These are phyloP conservation scores for Aethina tumida DNA, from an alignment of 1,140 invertebrate species.

Conservation along the genomic window DNA sequence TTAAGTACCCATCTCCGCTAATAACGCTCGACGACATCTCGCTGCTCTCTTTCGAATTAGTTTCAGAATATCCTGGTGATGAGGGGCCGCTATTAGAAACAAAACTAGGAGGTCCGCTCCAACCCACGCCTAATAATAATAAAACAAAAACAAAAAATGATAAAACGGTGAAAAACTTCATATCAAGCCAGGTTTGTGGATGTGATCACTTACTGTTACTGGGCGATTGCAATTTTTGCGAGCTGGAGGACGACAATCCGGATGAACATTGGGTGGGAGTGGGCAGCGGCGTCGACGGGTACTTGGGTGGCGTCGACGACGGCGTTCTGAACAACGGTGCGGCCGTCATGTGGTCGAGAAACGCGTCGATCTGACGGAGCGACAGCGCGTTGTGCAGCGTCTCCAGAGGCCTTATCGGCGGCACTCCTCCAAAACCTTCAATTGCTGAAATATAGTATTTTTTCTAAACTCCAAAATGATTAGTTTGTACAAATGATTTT, in stretches of 20 bases:
- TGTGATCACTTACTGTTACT: constrained; percentile 37
- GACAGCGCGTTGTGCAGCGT: constrained; percentile 93
- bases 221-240: constrained; percentile 35
- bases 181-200: not conserved
- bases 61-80: constrained; percentile 48
- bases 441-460: constrained; percentile 41
- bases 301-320: constrained; percentile 57
- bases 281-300: constrained; percentile 44
- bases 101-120: constrained; percentile 51
- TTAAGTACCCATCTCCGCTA: constrained; percentile 49
- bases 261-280: constrained; percentile 28
- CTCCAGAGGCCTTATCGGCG: constrained; percentile 86
- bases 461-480: no score
- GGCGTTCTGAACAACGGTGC: constrained; percentile 58
- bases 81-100: constrained; percentile 58
- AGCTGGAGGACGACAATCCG: constrained; percentile 13
- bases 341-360: constrained; percentile 73
- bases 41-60: constrained; percentile 42
- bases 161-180: constrained; percentile 1
- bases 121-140: constrained; percentile 36
- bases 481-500: no score
- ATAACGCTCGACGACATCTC: constrained; percentile 55
- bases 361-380: constrained; percentile 77
- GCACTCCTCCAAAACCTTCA: constrained; percentile 81
- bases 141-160: not conserved